These are phyloP conservation scores for Origma solitaria DNA, from an alignment of 2,113 vertebrate genomes.

Conservation along the genomic window DNA sequence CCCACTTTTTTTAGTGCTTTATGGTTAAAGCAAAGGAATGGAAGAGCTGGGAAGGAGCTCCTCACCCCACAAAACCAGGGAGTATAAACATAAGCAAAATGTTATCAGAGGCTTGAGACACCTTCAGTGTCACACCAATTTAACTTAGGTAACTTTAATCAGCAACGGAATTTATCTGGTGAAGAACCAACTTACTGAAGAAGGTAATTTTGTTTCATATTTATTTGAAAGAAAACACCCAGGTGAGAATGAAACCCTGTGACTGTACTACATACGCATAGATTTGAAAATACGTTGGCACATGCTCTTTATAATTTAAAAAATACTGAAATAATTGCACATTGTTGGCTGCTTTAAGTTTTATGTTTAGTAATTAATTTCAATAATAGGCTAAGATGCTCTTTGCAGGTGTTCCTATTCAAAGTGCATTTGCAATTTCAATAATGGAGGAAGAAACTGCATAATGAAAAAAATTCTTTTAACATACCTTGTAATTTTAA, in stretches of 20 bases:
- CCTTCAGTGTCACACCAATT: not conserved
- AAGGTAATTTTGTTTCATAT: not conserved
- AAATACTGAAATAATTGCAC: not conserved
- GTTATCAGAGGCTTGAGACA: not conserved
- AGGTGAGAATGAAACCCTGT: not conserved
- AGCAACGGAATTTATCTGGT: not conserved
- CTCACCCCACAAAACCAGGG: not conserved
- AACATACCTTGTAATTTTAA: not conserved
- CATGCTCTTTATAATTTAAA: not conserved
- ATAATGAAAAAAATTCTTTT: not conserved
- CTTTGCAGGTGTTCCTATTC: not conserved
- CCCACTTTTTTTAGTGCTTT: not conserved
- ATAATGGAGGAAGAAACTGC: not conserved
- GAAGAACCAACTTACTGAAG: not conserved
- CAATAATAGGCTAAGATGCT: not conserved
- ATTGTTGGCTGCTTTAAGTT: not conserved
- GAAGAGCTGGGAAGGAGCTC: not conserved
- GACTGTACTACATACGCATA: not conserved
- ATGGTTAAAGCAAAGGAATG: not conserved
- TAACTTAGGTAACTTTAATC: not conserved
- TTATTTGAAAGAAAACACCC: not conserved
- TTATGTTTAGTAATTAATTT: not conserved
- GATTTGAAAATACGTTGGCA: not conserved
- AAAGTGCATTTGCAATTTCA: not conserved
- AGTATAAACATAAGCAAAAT: not conserved